Conservation (phyloP, 2,888 invertebrate genomes). For the Tenthredo mesomela region DNA sequence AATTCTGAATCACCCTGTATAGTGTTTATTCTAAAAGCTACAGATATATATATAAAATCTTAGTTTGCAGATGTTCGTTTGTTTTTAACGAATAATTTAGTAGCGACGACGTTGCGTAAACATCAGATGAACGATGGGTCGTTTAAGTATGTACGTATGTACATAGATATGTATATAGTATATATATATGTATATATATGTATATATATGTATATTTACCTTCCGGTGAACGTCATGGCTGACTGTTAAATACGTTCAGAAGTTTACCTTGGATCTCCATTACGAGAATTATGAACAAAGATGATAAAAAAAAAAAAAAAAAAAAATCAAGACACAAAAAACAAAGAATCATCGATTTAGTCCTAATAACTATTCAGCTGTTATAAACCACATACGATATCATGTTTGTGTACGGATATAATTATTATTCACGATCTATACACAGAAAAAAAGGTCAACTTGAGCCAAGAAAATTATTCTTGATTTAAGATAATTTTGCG, state of each 20-base stretch:
- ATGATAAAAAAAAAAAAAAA: not conserved
- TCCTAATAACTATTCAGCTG: not conserved
- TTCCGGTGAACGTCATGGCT: conserved; percentile 20
- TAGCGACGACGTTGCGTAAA: not conserved
- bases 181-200: no score
- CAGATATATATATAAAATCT: not conserved
- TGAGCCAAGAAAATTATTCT: no score
- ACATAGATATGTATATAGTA: not conserved
- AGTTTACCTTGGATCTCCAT: conserved; percentile 25
- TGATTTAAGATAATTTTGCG: no score
- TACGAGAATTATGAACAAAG: conserved; percentile 19
- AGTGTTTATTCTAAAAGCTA: not conserved
- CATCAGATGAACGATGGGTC: not conserved
- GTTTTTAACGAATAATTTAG: conserved; percentile 10
- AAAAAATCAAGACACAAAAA: not conserved
- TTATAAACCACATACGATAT: not conserved
- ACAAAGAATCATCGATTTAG: not conserved
- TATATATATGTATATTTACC: not conserved
- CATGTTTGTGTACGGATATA: not conserved
- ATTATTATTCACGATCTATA: not conserved
- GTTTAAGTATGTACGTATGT: not conserved
- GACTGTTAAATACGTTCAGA: conserved; percentile 10
- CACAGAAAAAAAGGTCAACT: no score
- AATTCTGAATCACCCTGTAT: no score
- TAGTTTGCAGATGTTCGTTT: not conserved